Evolutionary conservation across 2,113 vertebrate genomes (phyloP), one percentile per base, ranked within the genome.

Genomic region (Hemicordylus capensis): DNA sequence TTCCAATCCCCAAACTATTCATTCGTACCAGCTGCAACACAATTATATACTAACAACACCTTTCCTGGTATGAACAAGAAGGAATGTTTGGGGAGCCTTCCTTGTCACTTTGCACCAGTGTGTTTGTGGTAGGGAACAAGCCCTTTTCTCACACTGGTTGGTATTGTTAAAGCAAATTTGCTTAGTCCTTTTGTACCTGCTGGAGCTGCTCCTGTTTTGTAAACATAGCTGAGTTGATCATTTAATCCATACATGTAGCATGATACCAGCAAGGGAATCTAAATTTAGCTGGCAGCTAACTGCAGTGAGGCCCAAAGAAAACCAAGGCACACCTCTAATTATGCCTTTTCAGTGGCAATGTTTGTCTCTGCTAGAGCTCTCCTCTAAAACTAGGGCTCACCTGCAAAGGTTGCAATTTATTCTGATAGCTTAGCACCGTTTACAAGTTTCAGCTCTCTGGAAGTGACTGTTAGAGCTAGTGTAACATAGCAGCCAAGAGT

Each of bases 231-330:
- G 28, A 24, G 34, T 77, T 73, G 67, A n/a, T 39, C 73, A 58
- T 39, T 72, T 78, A 78, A 84, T 31, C 22, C 24, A 73, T 26
- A 12, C 12, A 31, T 85, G 64, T 78, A 85, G 83, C 31, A 46
- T 59, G 76, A 85, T 5, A 17, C 44, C 58, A 74, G 39, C 24
- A 9, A 28, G 24, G 34, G 46, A 76, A 26, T 84, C 67, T 56
- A 78, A 64, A 51, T 42, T 14, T 83, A 2, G 44, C 11, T 9
- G 10, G 59, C 61, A 19, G 63, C 61, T 76, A 64, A 3, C 39
- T 37, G 76, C 46, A 86, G 46, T 31, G 80, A 86, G 14, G 6
- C 42, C n/a, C 9, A 74, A 37, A 80, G 4, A 54, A 83, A 89
- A 15, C 51, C 37, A 17, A 59, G 44, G 51, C 12, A 81, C 72